phyloP scores from a whole-genome alignment of 2,888 invertebrate genomes.

The Drosophila emarginata region DNA sequence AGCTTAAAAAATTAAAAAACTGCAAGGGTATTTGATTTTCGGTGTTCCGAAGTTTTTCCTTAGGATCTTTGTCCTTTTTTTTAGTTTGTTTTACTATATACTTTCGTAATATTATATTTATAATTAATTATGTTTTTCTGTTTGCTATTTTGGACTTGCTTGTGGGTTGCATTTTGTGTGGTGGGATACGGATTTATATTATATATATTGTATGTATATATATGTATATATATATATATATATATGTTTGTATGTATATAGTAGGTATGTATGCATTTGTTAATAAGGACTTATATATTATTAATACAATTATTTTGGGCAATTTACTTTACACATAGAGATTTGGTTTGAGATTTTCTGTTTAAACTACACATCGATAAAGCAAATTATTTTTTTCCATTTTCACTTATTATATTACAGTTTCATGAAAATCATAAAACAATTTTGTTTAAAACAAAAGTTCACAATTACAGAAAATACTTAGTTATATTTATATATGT shows the following conservation, averaged over 20 bases:
- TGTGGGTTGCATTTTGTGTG: slow-evolving; percentile 71
- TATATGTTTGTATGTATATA: slow-evolving; percentile 26
- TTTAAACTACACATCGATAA: slow-evolving; percentile 61
- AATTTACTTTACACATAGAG: slow-evolving; percentile 35
- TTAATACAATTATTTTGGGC: slow-evolving; percentile 8
- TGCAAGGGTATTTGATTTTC: not conserved
- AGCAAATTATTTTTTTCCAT: slow-evolving; percentile 1
- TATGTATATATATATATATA: slow-evolving; percentile 21
- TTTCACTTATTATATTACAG: slow-evolving; percentile 54
- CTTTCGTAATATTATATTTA: not conserved
- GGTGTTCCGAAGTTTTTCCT: not conserved
- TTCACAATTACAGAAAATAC: slow-evolving; percentile 60
- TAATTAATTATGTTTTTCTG: slow-evolving; percentile 25
- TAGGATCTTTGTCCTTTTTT: slow-evolving; percentile 24
- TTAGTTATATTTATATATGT: slow-evolving; percentile 36
- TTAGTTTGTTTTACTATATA: slow-evolving; percentile 31
- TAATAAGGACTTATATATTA: slow-evolving; percentile 7
- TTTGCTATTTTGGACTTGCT: slow-evolving; percentile 57
- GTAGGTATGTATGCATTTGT: slow-evolving; percentile 40
- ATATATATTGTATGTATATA: slow-evolving; percentile 30
- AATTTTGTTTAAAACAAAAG: slow-evolving; percentile 59
- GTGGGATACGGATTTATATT: slow-evolving; percentile 68
- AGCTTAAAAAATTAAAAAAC: not conserved
- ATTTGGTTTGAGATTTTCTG: slow-evolving; percentile 27
- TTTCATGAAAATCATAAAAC: slow-evolving; percentile 54